Base-by-base conservation (phyloP, 2,888 invertebrate species). In the Suillia variegata region DNA sequence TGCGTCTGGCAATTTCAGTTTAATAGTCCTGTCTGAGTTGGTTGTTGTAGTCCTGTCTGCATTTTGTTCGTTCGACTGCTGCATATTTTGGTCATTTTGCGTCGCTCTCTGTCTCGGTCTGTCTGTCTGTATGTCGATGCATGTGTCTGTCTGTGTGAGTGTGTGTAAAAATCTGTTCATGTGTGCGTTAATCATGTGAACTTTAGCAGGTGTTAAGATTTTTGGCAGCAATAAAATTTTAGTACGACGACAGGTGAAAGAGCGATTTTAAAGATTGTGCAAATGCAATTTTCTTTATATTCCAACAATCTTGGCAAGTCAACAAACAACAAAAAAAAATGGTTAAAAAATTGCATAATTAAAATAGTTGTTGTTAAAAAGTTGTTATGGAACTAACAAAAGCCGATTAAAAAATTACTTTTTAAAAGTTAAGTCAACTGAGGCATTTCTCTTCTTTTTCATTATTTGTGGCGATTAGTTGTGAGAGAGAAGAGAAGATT, bases 1-100 rank as follows among this genome's bases (percentile, higher is more conserved):
- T 65, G 61, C 63, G 70, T 65, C 67, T 66, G 64, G 66, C 67
- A 62, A 66, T 74, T 73, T 73, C 61, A 52, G 52, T 69, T 71
- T 68, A 70, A 67, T 68, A 65, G 67, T 64, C 58, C 48, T 48
- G 48, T 48, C 48, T 48, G 48, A 48, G 38, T 38, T 10, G 4
- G 10, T 38, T 38, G 38, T n/a, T 38, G 4, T 17, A 4, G 21
- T 48, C 48, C 12, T 50, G 48, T 54, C 53, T 56, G 57, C 48
- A 22, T 45, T 38, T 45, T 53, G 55, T 56, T 61, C 53, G 2
- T 5, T 22, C 17, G 38, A 33, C 51, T 47, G 51, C 62, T 60
- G 58, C 53, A 55, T 52, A 58, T 13, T 38, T 4, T 51, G 38
- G 38, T 6, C 38, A 13, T 20, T 13, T 54, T 22, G 54, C n/a